phyloP scores from a whole-genome alignment of 2,888 invertebrate genomes.

The Drosophila maculinotata region DNA sequence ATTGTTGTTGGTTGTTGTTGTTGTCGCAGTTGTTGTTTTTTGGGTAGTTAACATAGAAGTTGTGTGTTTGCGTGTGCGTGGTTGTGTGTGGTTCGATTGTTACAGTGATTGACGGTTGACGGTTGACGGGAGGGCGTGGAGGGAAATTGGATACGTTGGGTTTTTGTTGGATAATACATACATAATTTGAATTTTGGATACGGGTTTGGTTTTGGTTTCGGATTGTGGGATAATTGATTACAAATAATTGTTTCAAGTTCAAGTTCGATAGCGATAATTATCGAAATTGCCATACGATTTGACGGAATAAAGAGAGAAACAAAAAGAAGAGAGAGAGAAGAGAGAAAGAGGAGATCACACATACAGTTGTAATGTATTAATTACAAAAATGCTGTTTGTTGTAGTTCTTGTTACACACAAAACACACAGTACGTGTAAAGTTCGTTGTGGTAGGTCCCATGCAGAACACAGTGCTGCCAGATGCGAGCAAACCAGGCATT shows the following conservation, averaged over 20 bases:
- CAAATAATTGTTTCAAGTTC: conserved; percentile 22
- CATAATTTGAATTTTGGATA: conserved; percentile 20
- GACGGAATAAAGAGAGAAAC: conserved; percentile 76
- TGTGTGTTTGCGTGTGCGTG: not conserved
- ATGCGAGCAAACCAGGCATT: conserved; percentile 30
- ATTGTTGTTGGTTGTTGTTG: conserved; percentile 26
- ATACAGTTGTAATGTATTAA: conserved; percentile 79
- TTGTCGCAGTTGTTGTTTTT: conserved; percentile 37
- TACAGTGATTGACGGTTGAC: conserved; percentile 27
- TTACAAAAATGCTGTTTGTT: conserved; percentile 71
- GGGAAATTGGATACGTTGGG: conserved; percentile 24
- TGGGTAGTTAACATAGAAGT: conserved; percentile 32
- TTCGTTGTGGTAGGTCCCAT: conserved; percentile 57
- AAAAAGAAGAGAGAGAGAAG: conserved; percentile 80
- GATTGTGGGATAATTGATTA: conserved; percentile 37
- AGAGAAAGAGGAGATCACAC: conserved; percentile 80
- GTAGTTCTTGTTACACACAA: conserved; percentile 69
- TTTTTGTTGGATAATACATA: conserved; percentile 26
- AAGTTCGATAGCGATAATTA: conserved; percentile 21
- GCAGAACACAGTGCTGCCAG: conserved; percentile 41
- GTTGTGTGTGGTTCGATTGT: conserved; percentile 18
- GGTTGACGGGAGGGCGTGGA: conserved; percentile 25
- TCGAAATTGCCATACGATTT: conserved; percentile 49
- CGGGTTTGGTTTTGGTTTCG: conserved; percentile 6
- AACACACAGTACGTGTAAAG: conserved; percentile 71